Base-by-base conservation (phyloP, 2,113 vertebrate genomes). In the Semnornis frantzii region DNA sequence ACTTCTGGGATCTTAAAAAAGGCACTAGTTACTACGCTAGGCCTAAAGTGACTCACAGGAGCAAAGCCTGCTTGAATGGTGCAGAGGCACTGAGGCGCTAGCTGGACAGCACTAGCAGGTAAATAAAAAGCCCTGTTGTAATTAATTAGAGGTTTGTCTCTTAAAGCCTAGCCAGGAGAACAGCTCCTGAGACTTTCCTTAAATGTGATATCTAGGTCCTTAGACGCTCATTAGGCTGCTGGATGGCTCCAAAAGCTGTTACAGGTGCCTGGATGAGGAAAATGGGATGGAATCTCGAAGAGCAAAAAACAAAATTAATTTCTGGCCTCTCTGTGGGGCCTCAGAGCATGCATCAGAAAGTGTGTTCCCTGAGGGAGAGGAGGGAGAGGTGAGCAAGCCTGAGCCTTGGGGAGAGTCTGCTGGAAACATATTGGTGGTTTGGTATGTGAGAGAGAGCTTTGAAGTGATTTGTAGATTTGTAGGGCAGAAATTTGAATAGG, bases 271-370 rank as follows among this genome's bases (percentile, higher is more conserved):
- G 6, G 8, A 8, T 33, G 28, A 62, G 39, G 15, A 31, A 7
- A 30, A 9, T 15, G 8, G 5, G 31, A 3, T 21, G 28, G 23
- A 5, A 4, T 31, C 6, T 60, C 8, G 8, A 8, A 59, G 12
- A 12, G 16, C 0, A 14, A 25, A 19, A 28, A 15, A 4, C 11
- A 0, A 6, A 9, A 42, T 0, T 5, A 1, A 1, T 62, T 78
- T 1, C 10, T 58, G 23, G 13, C 0, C 1, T 15, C 1, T 14
- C 5, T n/a, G 4, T 12, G 4, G 23, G 6, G 15, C 4, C 1
- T 9, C 0, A 27, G 17, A 6, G 3, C 6, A 2, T 27, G 12
- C 5, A 15, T 65, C 4, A 3, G 13, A 44, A 52, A 50, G 15
- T 5, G 11, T 39, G 14, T 2, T 82, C 10, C 19, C 4, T 39